phyloP scores from a whole-genome alignment of 2,797 vertebrate genomes.

The Enteromius treurensis region DNA sequence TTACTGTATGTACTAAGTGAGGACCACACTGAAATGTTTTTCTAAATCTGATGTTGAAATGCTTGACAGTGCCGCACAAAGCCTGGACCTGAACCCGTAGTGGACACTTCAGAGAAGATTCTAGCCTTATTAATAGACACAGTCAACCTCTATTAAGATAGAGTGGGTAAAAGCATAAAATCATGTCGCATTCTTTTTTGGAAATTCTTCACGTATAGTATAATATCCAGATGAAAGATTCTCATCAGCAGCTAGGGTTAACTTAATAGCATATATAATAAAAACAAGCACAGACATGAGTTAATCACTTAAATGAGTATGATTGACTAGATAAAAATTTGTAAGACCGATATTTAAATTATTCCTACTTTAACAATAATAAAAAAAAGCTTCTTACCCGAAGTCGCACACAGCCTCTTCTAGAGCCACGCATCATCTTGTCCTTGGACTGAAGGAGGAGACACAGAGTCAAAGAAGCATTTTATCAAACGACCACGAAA shows the following conservation, averaged over 20 bases:
- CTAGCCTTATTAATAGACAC: not conserved
- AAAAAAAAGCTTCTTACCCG: conserved; percentile 82
- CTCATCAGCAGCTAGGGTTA: not conserved
- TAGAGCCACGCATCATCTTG: conserved; percentile 99
- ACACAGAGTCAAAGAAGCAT: conserved; percentile 26
- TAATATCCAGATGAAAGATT: not conserved
- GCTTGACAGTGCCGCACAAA: not conserved
- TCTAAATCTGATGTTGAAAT: not conserved
- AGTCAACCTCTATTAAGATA: not conserved
- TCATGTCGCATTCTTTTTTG: not conserved
- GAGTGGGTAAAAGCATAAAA: not conserved
- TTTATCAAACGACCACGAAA: not conserved
- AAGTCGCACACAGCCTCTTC: conserved; percentile 96
- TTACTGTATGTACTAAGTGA: not conserved
- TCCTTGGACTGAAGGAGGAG: conserved; percentile 90
- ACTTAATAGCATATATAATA: not conserved
- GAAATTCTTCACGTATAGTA: not conserved
- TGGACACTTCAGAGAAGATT: not conserved
- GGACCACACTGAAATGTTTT: not conserved
- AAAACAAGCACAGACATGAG: not conserved
- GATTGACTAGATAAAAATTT: conserved; percentile 32
- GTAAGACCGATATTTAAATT: not conserved
- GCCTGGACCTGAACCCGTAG: not conserved
- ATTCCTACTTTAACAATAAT: conserved; percentile 30
- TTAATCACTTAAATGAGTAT: conserved; percentile 40